phyloP scores from a whole-genome alignment of 92 coral and sea anemone species.

The Umimayanthus chanpuru region DNA sequence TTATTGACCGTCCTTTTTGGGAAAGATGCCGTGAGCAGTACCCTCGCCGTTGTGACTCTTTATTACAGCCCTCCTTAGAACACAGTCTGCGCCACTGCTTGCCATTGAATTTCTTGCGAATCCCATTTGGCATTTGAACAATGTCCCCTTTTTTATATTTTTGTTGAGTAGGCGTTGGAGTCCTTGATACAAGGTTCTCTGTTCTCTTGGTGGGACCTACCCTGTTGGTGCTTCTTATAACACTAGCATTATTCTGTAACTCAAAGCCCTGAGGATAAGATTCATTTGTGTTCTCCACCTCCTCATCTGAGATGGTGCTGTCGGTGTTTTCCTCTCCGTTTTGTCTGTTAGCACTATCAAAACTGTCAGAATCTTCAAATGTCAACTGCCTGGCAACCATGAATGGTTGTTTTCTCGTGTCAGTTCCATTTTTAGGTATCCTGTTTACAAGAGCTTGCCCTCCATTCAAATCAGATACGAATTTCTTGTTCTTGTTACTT shows the following conservation, averaged over 20 bases:
- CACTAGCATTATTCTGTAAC: constrained; percentile 24
- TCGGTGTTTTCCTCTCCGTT: constrained; percentile 89
- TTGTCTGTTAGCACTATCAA: constrained; percentile 12
- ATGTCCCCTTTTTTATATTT: constrained; percentile 98
- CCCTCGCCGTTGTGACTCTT: constrained; percentile 96
- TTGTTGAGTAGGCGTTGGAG: constrained; percentile 90
- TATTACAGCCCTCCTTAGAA: constrained; percentile 91
- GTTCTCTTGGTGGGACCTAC: constrained; percentile 53
- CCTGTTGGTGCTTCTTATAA: constrained; percentile 46
- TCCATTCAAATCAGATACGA: constrained; percentile 24
- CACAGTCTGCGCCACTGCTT: constrained; percentile 98
- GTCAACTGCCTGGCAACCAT: constrained; percentile 74
- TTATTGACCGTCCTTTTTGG: constrained; percentile 86
- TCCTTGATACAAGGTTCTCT: constrained; percentile 73
- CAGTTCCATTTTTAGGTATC: constrained; percentile 22
- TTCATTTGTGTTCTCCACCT: constrained; percentile 66
- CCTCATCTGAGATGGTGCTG: constrained; percentile 97
- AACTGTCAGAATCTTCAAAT: constrained; percentile 56
- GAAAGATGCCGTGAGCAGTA: constrained; percentile 97
- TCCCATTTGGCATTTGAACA: constrained; percentile 92
- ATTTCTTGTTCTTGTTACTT: constrained; percentile 18
- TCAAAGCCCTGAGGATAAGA: constrained; percentile 49
- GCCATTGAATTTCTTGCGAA: constrained; percentile 95
- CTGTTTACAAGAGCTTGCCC: constrained; percentile 5
- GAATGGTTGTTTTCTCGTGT: constrained; percentile 33